Evolutionary conservation across 2,888 invertebrate species (phyloP).

Genomic region (Drosophila ezoana): DNA sequence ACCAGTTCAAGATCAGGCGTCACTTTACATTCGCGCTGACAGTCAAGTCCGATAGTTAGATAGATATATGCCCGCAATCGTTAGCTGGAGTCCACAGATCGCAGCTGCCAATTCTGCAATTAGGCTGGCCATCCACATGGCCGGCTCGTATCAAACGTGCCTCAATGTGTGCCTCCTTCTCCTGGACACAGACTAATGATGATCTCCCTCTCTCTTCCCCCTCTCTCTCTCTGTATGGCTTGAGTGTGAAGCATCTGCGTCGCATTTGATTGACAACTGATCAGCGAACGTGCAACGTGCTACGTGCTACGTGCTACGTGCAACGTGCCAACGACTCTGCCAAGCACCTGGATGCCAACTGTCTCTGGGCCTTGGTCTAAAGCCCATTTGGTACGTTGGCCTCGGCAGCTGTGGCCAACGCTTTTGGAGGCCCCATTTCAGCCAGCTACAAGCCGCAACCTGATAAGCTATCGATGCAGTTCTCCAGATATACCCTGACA

Average conservation of each 20-base stretch:
- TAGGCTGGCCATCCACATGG: constrained; percentile 41
- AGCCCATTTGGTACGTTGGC: constrained; percentile 44
- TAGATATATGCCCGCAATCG: no score
- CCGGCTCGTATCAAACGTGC: constrained; percentile 75
- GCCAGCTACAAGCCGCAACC: constrained; percentile 50
- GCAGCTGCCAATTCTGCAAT: constrained; percentile 72
- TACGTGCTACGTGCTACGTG: constrained; percentile 12
- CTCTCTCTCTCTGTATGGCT: constrained; percentile 15
- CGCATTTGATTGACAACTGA: constrained; percentile 80
- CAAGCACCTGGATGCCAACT: constrained; percentile 19
- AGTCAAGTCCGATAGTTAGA: constrained; percentile 14
- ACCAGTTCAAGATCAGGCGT: constrained; percentile 81
- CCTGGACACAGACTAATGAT: constrained; percentile 73
- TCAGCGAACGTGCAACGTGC: constrained; percentile 56
- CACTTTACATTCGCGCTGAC: constrained; percentile 70
- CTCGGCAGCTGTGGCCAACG: constrained; percentile 17
- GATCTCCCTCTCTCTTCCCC: constrained; percentile 51
- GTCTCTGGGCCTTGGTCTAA: not conserved
- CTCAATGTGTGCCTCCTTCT: constrained; percentile 50
- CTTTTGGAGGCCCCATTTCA: constrained; percentile 44
- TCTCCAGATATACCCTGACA: not conserved
- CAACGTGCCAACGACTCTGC: constrained; percentile 20
- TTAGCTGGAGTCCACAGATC: constrained; percentile 43
- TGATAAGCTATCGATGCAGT: constrained; percentile 40
- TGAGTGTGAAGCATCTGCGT: constrained; percentile 81